These are phyloP conservation scores for Biston betularia DNA, from an alignment of 2,888 invertebrate genomes.

Conservation along the genomic window DNA sequence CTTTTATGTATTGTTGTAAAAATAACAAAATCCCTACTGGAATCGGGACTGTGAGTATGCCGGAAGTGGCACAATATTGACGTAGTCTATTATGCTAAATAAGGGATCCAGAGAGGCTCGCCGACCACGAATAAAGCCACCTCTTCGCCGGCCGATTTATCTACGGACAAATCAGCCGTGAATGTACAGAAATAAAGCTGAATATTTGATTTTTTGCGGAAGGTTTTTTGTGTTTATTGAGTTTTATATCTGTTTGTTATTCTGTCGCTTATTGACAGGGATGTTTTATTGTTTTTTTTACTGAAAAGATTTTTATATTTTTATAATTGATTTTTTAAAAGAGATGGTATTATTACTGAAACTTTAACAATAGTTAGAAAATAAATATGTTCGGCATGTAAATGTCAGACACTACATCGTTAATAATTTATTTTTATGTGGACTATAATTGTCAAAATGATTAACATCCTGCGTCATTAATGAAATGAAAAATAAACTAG, in stretches of 20 bases:
- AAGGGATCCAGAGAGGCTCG: slow-evolving; percentile 17
- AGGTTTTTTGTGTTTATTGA: slow-evolving; percentile 5
- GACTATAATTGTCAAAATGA: no score
- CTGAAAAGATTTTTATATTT: not conserved
- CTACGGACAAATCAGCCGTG: slow-evolving; percentile 17
- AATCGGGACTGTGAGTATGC: not conserved
- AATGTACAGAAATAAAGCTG: slow-evolving; percentile 8
- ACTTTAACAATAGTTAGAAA: no score
- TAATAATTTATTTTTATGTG: no score
- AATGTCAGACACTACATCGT: no score
- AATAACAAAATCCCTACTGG: not conserved
- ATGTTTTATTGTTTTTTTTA: not conserved
- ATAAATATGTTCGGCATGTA: no score
- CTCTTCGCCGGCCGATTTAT: slow-evolving; percentile 23
- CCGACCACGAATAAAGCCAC: slow-evolving; percentile 11
- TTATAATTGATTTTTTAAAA: not conserved
- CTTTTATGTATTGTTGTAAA: no score
- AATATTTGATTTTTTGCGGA: slow-evolving; percentile 9
- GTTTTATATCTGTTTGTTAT: not conserved
- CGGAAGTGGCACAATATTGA: slow-evolving; percentile 23
- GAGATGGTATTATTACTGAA: not conserved
- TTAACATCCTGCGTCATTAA: no score
- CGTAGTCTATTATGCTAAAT: slow-evolving; percentile 30
- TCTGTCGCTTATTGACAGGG: not conserved
- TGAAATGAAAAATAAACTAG: no score